Percentiles rank a stretch among this genome's conserved stretches.
Conservation (phyloP, 2,113 vertebrate species). For the Xiphophorus couchianus region DNA sequence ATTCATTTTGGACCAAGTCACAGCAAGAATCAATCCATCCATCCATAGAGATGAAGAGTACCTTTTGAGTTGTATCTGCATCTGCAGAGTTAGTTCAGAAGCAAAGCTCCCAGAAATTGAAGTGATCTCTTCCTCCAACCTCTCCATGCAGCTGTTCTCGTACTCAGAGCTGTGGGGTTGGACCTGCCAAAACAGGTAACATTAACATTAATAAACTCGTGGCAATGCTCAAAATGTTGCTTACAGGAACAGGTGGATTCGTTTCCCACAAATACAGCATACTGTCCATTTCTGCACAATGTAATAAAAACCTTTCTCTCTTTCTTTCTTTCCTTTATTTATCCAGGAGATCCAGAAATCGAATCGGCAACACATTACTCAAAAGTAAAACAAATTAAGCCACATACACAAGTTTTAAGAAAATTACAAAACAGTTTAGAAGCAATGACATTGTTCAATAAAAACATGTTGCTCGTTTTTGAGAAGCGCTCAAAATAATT, state of each 20-base stretch:
- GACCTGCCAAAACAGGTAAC: slow-evolving; percentile 31
- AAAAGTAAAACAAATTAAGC: too few species aligned
- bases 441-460: too few species aligned
- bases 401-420: too few species aligned
- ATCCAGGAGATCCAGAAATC: too few species aligned
- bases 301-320: too few species aligned
- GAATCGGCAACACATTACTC: too few species aligned
- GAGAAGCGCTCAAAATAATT: too few species aligned
- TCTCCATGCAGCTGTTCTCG: neutral
- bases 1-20: too few species aligned
- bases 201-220: neutral
- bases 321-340: too few species aligned
- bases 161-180: slow-evolving; percentile 38
- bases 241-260: neutral
- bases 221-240: neutral
- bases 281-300: neutral
- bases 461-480: too few species aligned
- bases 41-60: slow-evolving; percentile 17
- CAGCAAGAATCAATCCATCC: too few species aligned
- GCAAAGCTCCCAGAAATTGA: slow-evolving; percentile 7
- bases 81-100: slow-evolving; percentile 23
- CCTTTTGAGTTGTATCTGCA: slow-evolving; percentile 39
- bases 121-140: slow-evolving; percentile 1
- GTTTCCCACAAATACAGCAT: neutral
- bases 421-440: too few species aligned